Evolutionary conservation across 1,140 invertebrate species (phyloP).

Genomic region (Drosophila pruinosa): DNA sequence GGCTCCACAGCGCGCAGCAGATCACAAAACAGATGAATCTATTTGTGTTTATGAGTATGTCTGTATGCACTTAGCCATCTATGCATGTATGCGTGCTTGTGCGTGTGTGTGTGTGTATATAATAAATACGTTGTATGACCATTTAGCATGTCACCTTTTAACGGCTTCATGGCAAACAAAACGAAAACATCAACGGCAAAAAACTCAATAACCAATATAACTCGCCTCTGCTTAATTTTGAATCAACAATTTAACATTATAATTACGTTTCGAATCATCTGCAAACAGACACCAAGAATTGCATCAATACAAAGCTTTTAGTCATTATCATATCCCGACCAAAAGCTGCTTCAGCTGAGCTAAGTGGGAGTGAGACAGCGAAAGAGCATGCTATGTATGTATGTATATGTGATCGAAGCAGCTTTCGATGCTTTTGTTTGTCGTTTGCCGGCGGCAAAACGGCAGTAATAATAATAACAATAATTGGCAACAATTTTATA

Average conservation of each 20-base stretch:
- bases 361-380: not conserved
- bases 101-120: slow-evolving; percentile 48
- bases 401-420: too few relatives aligned
- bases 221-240: slow-evolving; percentile 48
- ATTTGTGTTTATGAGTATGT: slow-evolving; percentile 72
- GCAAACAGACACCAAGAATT: slow-evolving; percentile 56
- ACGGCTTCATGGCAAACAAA: slow-evolving; percentile 72
- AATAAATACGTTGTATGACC: slow-evolving; percentile 66
- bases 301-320: slow-evolving; percentile 44
- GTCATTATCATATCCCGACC: slow-evolving; percentile 10
- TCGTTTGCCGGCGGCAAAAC: slow-evolving; percentile 32
- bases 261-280: slow-evolving; percentile 78
- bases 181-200: slow-evolving; percentile 40
- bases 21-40: slow-evolving; percentile 71
- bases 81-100: slow-evolving; percentile 19
- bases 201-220: slow-evolving; percentile 30
- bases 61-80: slow-evolving; percentile 60
- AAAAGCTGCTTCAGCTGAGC: too few relatives aligned
- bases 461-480: not conserved
- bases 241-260: slow-evolving; percentile 80
- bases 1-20: slow-evolving; percentile 12
- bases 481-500: slow-evolving; percentile 15
- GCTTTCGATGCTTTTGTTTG: not conserved
- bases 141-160: slow-evolving; percentile 81
- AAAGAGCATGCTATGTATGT: too few relatives aligned